phyloP scores from a whole-genome alignment of 2,888 invertebrate species.

The Chrysolina oricalcia region DNA sequence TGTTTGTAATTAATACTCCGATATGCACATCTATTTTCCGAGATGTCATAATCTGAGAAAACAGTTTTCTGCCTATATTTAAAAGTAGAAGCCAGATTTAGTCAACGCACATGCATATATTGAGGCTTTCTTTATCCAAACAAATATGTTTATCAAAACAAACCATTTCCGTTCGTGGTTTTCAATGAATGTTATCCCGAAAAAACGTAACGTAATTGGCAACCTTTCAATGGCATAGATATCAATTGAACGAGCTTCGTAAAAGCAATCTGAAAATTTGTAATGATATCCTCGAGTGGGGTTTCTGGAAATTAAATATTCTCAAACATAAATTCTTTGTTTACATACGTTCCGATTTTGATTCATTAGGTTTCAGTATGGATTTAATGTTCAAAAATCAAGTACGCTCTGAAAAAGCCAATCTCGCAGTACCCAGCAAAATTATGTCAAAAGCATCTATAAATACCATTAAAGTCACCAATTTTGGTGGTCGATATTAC shows the following conservation, averaged over 20 bases:
- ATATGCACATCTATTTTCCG: background rate
- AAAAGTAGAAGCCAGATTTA: background rate
- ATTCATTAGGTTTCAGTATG: background rate
- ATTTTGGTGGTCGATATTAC: too few relatives aligned
- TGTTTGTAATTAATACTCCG: background rate
- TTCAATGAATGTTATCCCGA: background rate
- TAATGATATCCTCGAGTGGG: background rate
- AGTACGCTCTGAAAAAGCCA: too few relatives aligned
- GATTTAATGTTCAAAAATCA: too few relatives aligned
- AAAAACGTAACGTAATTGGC: conserved; percentile 13
- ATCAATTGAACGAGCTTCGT: background rate
- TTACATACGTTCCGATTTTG: background rate
- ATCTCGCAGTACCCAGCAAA: too few relatives aligned
- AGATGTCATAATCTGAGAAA: background rate
- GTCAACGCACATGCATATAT: background rate
- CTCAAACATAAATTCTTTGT: background rate
- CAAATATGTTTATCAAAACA: background rate
- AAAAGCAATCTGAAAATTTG: background rate
- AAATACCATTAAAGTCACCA: too few relatives aligned
- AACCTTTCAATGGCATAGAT: conserved; percentile 6
- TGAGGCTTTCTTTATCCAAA: background rate
- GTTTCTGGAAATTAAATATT: background rate
- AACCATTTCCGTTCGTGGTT: conserved; percentile 7
- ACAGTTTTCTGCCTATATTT: background rate
- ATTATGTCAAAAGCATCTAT: too few relatives aligned